Conservation (phyloP, 2,113 vertebrate species). For the Pampusana beccarii region DNA sequence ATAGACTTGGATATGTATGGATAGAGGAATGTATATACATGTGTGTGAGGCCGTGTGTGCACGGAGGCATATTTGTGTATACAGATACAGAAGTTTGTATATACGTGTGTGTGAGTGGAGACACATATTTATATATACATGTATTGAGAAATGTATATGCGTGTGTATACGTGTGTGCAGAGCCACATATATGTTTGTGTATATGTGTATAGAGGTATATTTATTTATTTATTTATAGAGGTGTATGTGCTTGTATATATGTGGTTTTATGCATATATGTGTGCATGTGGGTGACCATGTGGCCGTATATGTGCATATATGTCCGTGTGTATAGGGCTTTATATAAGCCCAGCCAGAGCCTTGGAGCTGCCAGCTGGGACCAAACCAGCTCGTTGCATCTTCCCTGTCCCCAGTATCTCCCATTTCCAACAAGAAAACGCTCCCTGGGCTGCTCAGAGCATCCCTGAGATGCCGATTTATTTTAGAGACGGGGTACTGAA, state of each 20-base stretch:
- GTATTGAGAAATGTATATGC: neutral
- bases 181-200: fast-evolving
- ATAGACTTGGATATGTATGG: neutral
- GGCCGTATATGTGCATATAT: neutral
- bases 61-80: fast-evolving
- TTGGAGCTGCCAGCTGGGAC: neutral
- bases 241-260: no score
- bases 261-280: no score
- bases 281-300: neutral
- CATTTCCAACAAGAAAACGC: fast-evolving
- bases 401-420: neutral
- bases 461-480: neutral
- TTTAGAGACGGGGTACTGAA: neutral
- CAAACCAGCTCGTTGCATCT: neutral
- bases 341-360: neutral
- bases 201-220: neutral
- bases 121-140: neutral
- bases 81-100: neutral
- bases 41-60: neutral
- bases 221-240: no score
- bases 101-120: neutral
- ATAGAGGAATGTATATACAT: neutral
- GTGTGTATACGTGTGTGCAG: neutral
- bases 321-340: neutral
- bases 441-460: neutral